phyloP scores from a whole-genome alignment of 2,797 vertebrate species.

The Myotis findleyi region DNA sequence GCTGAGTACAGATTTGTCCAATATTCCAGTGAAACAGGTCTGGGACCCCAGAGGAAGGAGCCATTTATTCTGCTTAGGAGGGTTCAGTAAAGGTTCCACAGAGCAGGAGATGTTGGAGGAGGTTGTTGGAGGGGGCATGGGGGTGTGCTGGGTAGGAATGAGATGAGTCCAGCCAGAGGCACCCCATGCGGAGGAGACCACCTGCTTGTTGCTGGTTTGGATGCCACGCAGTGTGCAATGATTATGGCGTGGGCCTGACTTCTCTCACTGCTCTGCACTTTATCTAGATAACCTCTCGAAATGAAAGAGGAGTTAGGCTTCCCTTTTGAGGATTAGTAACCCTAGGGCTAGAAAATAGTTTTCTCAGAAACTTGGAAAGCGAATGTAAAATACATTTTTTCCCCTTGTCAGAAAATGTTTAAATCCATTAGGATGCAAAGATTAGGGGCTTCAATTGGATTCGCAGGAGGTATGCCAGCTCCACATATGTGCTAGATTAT shows the following conservation, averaged over 20 bases:
- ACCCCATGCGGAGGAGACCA: not conserved
- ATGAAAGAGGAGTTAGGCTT: slow-evolving; percentile 57
- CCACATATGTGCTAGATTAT: slow-evolving; percentile 57
- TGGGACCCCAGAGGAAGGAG: not conserved
- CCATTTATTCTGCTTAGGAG: not conserved
- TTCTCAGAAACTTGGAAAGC: slow-evolving; percentile 67
- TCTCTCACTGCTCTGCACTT: slow-evolving; percentile 13
- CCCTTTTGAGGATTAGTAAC: slow-evolving; percentile 61
- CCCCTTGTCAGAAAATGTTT: slow-evolving; percentile 66
- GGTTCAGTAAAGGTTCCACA: not conserved
- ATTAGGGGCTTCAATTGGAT: slow-evolving; percentile 61
- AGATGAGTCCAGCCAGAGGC: not conserved
- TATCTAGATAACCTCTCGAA: slow-evolving; percentile 44
- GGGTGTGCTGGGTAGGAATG: not conserved
- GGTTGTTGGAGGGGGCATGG: not conserved
- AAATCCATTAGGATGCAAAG: slow-evolving; percentile 67
- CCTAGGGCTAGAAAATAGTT: slow-evolving; percentile 59
- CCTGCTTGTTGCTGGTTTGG: not conserved
- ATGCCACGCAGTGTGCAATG: not conserved
- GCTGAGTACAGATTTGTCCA: not conserved
- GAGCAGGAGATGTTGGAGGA: not conserved
- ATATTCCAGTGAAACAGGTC: not conserved
- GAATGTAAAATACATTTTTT: slow-evolving; percentile 57
- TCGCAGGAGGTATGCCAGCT: slow-evolving; percentile 57
- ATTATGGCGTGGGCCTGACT: not conserved